Base-by-base conservation (phyloP, 1,140 invertebrate species). In the Wasmannia auropunctata region DNA sequence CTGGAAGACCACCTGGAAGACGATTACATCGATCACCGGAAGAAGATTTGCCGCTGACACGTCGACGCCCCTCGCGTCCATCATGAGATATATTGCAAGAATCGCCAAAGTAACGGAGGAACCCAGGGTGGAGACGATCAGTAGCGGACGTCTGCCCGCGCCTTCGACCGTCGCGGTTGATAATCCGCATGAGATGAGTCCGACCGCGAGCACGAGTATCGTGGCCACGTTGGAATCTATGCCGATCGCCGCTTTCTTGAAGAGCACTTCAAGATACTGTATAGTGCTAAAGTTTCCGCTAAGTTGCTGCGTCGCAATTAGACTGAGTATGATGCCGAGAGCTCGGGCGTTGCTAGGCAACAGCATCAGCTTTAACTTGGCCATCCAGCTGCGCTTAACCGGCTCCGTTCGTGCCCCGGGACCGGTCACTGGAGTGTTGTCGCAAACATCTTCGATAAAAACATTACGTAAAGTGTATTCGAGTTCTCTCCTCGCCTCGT, bases 261-360 rank as follows among this genome's bases (percentile, higher is more conserved):
- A 97, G 84, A 98, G 97, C 22, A 96, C 96, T 56, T 97, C 96
- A 0, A 97, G 95, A 88, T 98, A 98, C 43, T 97, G 97, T 93
- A 97, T 97, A 11, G 98, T 96, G 3, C 97, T 97, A 80, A 97
- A 97, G 67, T 97, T 97, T 0, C 98, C 97, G 75, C 97, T 97
- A 34, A 98, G 95, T 91, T 98, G 97, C 91, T 98, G 98, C 5
- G 97, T 97, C 1, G 97, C 94, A 86, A 98, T 97, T 62, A 98
- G 94, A 7, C 96, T 96, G 51, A 97, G 91, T 25, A 97, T 95
- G 56, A 98, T 97, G 2, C 96, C 93, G 8, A 98, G 93, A 1
- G 97, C 97, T 84, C 96, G 96, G 49, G 96, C 94, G 91, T 97
- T 97, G 11, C 95, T 96, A 7, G 95, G 94, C 0, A 96, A 56